phyloP scores from a whole-genome alignment of 2,113 vertebrate genomes.

The Isichthys henryi region DNA sequence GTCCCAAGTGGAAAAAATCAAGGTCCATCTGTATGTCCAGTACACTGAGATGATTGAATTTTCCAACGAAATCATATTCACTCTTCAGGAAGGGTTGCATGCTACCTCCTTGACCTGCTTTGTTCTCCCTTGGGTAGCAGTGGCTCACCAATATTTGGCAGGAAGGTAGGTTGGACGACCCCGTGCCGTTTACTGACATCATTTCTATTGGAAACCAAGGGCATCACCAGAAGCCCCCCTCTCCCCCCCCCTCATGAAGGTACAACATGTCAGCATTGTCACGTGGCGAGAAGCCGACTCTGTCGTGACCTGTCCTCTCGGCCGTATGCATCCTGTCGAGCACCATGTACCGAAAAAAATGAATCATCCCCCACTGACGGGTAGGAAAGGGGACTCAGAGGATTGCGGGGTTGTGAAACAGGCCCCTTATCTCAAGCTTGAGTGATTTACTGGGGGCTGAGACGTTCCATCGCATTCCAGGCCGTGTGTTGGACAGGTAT shows the following conservation, averaged over 20 bases:
- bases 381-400: constrained; percentile 36
- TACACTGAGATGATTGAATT: not conserved
- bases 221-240: not conserved
- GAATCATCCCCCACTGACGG: constrained; percentile 33
- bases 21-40: not conserved
- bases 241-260: not conserved
- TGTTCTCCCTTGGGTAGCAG: not conserved
- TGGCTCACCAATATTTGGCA: not conserved
- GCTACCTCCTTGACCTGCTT: not conserved
- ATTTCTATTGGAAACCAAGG: not conserved
- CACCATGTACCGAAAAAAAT: constrained; percentile 21
- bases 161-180: not conserved
- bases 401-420: constrained; percentile 23
- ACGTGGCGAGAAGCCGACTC: not conserved
- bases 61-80: not conserved
- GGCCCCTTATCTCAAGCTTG: not conserved
- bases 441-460: constrained; percentile 27
- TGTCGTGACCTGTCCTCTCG: not conserved
- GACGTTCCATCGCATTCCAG: constrained; percentile 24
- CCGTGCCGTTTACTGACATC: not conserved
- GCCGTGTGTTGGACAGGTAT: constrained; percentile 21
- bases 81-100: not conserved
- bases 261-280: not conserved
- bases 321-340: not conserved
- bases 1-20: not conserved